Conservation (phyloP, 2,113 vertebrate genomes). For the Thomomys bottae region DNA sequence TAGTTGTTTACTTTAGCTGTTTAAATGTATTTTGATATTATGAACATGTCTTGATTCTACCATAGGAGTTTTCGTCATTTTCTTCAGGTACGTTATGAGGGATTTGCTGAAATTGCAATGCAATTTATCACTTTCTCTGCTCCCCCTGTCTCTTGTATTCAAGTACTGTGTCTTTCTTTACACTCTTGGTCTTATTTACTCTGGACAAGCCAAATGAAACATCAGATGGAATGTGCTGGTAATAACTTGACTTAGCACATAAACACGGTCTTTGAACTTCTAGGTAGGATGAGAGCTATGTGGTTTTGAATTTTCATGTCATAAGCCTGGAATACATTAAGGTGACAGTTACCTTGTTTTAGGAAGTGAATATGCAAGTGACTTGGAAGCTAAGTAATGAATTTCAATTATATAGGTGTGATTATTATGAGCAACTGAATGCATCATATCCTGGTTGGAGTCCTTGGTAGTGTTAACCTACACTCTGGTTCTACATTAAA, state of each 20-base stretch:
- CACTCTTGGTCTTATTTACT: background rate
- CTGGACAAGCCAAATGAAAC: background rate
- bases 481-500: background rate
- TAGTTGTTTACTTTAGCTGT: background rate
- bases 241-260: background rate
- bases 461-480: background rate
- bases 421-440: background rate
- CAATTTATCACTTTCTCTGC: background rate
- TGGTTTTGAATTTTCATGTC: background rate
- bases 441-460: background rate
- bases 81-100: slow-evolving; percentile 47
- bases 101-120: slow-evolving; percentile 43
- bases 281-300: background rate
- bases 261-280: slow-evolving; percentile 10
- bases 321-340: background rate
- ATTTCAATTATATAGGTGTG: slow-evolving; percentile 58
- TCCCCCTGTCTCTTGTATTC: background rate
- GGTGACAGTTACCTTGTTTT: background rate
- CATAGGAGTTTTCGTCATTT: slow-evolving; percentile 24
- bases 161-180: background rate
- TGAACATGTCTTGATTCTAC: background rate
- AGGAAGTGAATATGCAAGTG: background rate
- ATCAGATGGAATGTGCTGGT: background rate
- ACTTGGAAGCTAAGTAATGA: slow-evolving; percentile 34
- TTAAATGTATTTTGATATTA: background rate